phyloP scores from a whole-genome alignment of 2,113 vertebrate species.

The Ictalurus furcatus region DNA sequence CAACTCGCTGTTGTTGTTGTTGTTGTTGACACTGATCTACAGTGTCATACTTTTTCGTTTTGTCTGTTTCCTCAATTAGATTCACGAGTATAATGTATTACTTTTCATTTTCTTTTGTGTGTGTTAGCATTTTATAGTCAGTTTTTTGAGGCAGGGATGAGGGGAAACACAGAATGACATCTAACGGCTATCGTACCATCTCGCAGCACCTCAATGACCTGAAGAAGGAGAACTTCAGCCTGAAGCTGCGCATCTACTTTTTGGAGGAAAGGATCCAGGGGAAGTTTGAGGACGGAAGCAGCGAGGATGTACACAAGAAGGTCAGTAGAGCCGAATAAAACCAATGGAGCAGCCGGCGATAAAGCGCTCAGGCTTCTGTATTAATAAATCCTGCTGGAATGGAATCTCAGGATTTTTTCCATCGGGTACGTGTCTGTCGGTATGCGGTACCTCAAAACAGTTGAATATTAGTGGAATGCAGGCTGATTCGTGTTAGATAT shows the following conservation, averaged over 20 bases:
- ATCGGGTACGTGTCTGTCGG: background rate
- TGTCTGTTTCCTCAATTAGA: background rate
- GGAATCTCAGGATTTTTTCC: background rate
- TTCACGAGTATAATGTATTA: background rate
- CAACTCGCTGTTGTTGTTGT: constrained; percentile 5
- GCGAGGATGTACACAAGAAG: constrained; percentile 82
- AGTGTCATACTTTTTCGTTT: background rate
- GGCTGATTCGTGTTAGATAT: background rate
- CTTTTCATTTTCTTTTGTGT: background rate
- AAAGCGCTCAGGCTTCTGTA: too few relatives aligned
- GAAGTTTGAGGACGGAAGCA: constrained; percentile 85
- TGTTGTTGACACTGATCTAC: constrained; percentile 34
- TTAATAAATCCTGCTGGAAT: background rate
- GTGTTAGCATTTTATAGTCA: constrained; percentile 11
- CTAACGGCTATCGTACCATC: constrained; percentile 93
- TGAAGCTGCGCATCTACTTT: constrained; percentile 97
- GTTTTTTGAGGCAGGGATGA: constrained; percentile 62
- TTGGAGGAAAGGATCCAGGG: constrained; percentile 94
- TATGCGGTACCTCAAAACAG: background rate
- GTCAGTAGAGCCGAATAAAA: constrained; percentile 70
- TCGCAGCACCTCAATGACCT: constrained; percentile 98
- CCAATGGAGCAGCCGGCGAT: background rate
- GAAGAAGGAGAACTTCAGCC: constrained; percentile 99
- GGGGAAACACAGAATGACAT: constrained; percentile 75
- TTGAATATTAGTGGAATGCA: background rate